Evolutionary conservation across 92 coral and sea anemone species (phyloP), one percentile per base, ranked within the genome.

Genomic region (Umimayanthus kanabou): DNA sequence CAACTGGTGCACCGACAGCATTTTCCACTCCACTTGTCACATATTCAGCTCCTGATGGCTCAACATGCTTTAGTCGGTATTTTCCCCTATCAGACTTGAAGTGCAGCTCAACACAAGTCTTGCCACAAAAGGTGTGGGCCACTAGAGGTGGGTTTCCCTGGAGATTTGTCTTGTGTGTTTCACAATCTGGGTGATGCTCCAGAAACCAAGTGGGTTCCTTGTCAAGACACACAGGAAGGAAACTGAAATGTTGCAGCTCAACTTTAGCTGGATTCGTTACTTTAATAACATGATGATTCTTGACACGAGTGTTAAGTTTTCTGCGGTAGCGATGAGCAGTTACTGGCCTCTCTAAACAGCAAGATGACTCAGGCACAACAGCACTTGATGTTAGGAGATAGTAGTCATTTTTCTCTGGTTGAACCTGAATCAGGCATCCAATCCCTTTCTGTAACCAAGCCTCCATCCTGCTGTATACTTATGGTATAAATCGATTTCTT

Each of bases 91-190:
- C 28, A n/a, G 22, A 23, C 33, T 23, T 66, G 33, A 66, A 66
- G 9, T 66, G 73, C 33, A 66, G 73, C 73, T 66, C 73, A 66
- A 66, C 10, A n/a, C 73, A 23, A 22, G 11, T 6, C 29, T 66
- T 66, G 73, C 73, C 73, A 66, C 73, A 23, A 66, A 66, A 66
- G 33, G 73, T 66, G 73, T 66, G 73, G 29, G 73, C 73, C 33
- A 66, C 73, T 66, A 66, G 13, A 3, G 30, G 9, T 66, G 73
- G 73, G 30, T 64, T 64, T 20, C 23, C 9, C 3, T 18, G 70
- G 6, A 64, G 70, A 20, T 11, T 13, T 64, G n/a, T 64, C 23
- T 64, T 64, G 23, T 64, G 70, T 16, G 4, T 15, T 64, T 16
- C 25, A 14, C 5, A 15, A 6, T n/a, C 6, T 16, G 70, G 5